Evolutionary conservation across 2,797 vertebrate genomes (phyloP), one percentile per base, ranked within the genome.

Genomic region (Florisuga fusca): DNA sequence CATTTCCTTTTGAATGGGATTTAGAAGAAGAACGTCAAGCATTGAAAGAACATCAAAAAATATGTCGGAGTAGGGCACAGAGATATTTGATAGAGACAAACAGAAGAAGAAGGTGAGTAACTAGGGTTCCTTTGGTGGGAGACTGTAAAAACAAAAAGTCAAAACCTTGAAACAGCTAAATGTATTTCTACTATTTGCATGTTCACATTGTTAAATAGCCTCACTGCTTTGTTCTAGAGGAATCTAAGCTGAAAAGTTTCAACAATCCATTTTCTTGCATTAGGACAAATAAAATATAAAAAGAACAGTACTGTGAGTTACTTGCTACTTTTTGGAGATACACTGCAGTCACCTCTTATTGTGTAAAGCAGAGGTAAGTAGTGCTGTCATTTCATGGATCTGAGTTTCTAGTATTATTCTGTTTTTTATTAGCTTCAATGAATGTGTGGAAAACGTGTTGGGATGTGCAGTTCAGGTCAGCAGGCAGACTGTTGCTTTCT

Each of bases 81-180:
- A 98, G 98, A 94, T 98, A 98, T 83, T 98, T 94, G 11, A 68
- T 95, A 92, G 99, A 99, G 96, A 99, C 99, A 95, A 99, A 98
- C 90, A 98, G 97, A 85, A 98, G 99, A 71, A 98, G 98, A 91
- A 99, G 98, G 99, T 99, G 96, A 98, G 98, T 97, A 79, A 61
- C 25, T 55, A 20, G 38, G 10, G 13, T 53, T 78, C 54, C 34
- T 62, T 48, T 78, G 55, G 29, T 54, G 22, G 46, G 58, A 41
- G 25, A 57, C 5, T 53, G 16, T 27, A 2, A 51, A 54, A 25
- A 51, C n/a, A 20, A 27, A 68, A n/a, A 59, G 12, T 66, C n/a
- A 69, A 84, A 89, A 41, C 41, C 15, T 64, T 61, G 33, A 74
- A 23, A 54, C 15, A 80, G 48, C 13, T 76, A 22, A 55, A 19